A percentile compares a stretch with the other conserved stretches of the same genome.
These are phyloP conservation scores for Drosophila kepulauana DNA, from an alignment of 1,140 invertebrate species.

Conservation along the genomic window DNA sequence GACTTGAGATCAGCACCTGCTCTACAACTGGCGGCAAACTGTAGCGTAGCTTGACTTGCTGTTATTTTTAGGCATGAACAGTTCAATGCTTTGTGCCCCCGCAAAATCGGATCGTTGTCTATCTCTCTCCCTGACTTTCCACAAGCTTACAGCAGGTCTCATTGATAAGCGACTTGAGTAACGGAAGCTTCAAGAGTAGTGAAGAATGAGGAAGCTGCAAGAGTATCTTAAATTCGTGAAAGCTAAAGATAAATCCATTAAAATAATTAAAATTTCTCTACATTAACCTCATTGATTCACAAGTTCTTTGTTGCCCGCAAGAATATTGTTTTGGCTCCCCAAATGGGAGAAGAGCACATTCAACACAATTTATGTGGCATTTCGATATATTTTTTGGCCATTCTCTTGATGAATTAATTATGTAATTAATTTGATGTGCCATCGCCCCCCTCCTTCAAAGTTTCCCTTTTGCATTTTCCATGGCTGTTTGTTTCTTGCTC, in stretches of 20 bases:
- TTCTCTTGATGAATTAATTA: constrained; percentile 49
- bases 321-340: neutral
- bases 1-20: constrained; percentile 46
- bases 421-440: constrained; percentile 47
- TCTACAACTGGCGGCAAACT: neutral
- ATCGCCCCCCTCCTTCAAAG: too few relatives aligned
- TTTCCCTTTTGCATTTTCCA: neutral
- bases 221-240: too few relatives aligned
- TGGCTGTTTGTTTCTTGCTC: constrained; percentile 6
- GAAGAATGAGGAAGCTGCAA: too few relatives aligned
- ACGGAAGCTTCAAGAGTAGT: too few relatives aligned
- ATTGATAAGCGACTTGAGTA: neutral
- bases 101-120: neutral
- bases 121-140: neutral
- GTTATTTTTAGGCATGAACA: constrained; percentile 51
- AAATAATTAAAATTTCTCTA: too few relatives aligned
- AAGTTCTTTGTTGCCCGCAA: neutral
- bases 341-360: constrained; percentile 4
- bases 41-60: neutral
- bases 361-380: neutral
- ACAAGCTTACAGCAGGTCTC: neutral
- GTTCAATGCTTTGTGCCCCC: neutral
- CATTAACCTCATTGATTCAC: neutral
- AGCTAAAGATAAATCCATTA: too few relatives aligned
- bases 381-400: neutral